Evolutionary conservation across 2,888 invertebrate genomes (phyloP), one percentile per base, ranked within the genome.

Genomic region (Parelbella ahira): DNA sequence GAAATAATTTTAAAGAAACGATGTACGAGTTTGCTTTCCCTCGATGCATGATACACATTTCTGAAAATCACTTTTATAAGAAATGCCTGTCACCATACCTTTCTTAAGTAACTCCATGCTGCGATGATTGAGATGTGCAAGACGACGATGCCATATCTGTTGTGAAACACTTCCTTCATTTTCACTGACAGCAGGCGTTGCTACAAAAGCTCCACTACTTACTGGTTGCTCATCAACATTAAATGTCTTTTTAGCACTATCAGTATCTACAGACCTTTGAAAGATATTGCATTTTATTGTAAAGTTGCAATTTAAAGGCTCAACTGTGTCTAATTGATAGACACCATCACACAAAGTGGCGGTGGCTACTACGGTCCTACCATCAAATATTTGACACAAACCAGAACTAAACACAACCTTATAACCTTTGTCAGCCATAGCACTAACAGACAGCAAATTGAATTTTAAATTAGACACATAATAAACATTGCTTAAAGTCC

Each of bases 391-490:
- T 15, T 9, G 7, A 29, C 9, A 29, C 8, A 3, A 8, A 5
- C 18, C 5, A 1, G 1, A 11, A 15, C 7, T 12, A 29, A 29
- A 29, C 8, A 2, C 4, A 15, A 29, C 29, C 5, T 8, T 29
- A 29, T 8, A 29, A 7, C 29, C 29, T 9, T 29, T 18, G 5
- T 2, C n/a, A 7, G 2, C 5, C 13, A 18, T 5, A 3, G 13
- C 13, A 15, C 28, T 15, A 13, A 28, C 15, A 8, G 28, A 28
- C 8, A 28, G 15, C 7, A 28, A 28, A 4, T 29, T 29, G 4
- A 12, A 4, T 5, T 4, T 9, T 2, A 15, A 18, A 2, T 15
- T 9, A 18, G 29, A 18, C 10, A 9, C 3, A 4, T 9, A 24
- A 24, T 10, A 24, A 4, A 24, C 10, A 6, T 10, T 10, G 5